Conservation (phyloP, 2,797 vertebrate species). For the Sardinella longiceps region DNA sequence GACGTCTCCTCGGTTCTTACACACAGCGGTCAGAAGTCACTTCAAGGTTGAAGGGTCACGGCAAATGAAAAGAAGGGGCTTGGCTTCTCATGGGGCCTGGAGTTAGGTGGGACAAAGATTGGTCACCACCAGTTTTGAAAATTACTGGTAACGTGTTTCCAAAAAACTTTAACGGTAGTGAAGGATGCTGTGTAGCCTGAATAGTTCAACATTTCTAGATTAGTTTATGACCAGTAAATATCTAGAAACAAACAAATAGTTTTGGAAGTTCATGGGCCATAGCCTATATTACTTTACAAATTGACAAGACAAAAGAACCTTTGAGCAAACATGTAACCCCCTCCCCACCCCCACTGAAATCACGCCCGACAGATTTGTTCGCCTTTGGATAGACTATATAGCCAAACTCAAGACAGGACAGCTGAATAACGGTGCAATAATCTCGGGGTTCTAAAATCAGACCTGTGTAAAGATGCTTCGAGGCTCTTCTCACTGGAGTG, state of each 20-base stretch:
- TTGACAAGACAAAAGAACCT: background rate
- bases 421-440: background rate
- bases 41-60: slow-evolving; percentile 73
- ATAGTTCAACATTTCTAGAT: background rate
- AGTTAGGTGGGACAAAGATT: slow-evolving; percentile 63
- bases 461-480: slow-evolving; percentile 57
- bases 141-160: background rate
- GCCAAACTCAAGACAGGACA: background rate
- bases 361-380: background rate
- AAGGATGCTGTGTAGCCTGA: background rate
- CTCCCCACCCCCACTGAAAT: background rate
- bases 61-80: slow-evolving; percentile 69
- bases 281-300: background rate
- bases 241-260: too few relatives aligned
- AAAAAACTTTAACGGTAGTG: background rate
- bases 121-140: slow-evolving; percentile 62
- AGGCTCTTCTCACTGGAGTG: slow-evolving; percentile 67
- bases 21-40: slow-evolving; percentile 76
- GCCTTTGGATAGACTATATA: background rate
- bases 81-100: slow-evolving; percentile 54
- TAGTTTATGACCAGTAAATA: too few relatives aligned
- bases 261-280: background rate
- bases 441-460: slow-evolving; percentile 58
- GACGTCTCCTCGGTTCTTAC: slow-evolving; percentile 63
- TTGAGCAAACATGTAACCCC: background rate